Evolutionary conservation across 2,113 vertebrate species (phyloP), one percentile per base, ranked within the genome.

Genomic region (Archilochus colubris): DNA sequence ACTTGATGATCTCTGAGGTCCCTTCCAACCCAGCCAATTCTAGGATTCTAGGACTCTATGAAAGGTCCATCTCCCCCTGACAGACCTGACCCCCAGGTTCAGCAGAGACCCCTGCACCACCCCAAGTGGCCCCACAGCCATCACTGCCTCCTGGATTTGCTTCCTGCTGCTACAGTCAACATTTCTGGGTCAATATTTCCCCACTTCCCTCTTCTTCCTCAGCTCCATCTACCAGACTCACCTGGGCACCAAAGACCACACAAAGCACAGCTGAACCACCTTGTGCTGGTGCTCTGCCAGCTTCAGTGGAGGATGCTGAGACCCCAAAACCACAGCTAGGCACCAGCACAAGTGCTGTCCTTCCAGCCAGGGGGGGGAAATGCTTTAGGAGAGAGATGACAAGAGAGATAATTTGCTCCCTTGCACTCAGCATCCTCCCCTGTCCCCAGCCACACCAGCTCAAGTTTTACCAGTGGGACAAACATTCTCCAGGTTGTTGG

Each of bases 121-220:
- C 18, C 17, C 2, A 0, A 4, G 0, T 0, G 75, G 24, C 14
- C 9, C 30, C 14, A 0, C 7, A 61, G n/a, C 2, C 0, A 55
- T 85, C 92, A 50, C 10, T 25, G 31, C n/a, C 69, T 57, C 24
- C 75, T 3, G 53, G 36, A 84, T 89, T 68, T 72, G 21, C 24
- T 73, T 91, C 75, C 74, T 68, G 66, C 58, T 82, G 30, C 61
- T 51, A 28, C 5, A 76, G 53, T 31, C 66, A 67, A 76, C 80
- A 24, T 74, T 94, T 70, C 68, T 66, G 22, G 79, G 33, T 31
- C 54, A 44, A 88, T 50, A 58, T 62, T 92, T 54, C 64, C 64
- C 50, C 3, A 10, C 44, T 80, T 88, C 44, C 14, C 9, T 69
- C 58, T 84, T 54, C n/a, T 31, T 68, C 31, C 27, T 13, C 22